Evolutionary conservation across 2,113 vertebrate genomes (phyloP).

Genomic region (Urocynchramus pylzowi): DNA sequence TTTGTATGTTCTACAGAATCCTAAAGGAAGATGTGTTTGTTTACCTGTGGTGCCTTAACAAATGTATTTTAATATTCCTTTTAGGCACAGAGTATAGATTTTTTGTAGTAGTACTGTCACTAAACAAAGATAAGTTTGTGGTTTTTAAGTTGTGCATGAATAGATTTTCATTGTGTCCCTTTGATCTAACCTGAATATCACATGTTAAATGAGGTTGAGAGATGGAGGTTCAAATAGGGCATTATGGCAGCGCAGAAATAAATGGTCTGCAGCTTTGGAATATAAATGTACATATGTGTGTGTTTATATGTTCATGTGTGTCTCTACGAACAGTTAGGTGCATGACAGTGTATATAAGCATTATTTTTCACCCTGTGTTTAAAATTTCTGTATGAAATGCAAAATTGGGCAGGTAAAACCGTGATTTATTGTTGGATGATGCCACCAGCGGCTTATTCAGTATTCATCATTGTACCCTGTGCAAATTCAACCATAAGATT

Average conservation of each 20-base stretch:
- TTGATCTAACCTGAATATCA: not conserved
- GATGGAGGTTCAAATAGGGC: not conserved
- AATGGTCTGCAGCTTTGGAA: not conserved
- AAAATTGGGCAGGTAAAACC: not conserved
- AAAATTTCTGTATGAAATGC: not conserved
- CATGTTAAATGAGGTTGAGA: rapidly evolving
- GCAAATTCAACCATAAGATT: not conserved
- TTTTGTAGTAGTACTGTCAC: not conserved
- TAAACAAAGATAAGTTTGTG: not conserved
- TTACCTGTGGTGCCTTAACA: not conserved
- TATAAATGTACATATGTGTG: not conserved
- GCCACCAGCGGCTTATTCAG: not conserved
- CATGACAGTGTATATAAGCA: not conserved
- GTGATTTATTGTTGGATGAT: not conserved
- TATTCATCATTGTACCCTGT: not conserved
- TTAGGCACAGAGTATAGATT: not conserved
- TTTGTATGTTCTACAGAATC: not conserved
- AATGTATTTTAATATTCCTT: not conserved
- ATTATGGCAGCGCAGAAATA: not conserved
- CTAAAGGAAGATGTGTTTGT: rapidly evolving
- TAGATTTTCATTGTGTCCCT: not conserved
- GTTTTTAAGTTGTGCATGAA: not conserved
- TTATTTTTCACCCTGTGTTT: not conserved
- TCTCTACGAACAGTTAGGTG: not conserved
- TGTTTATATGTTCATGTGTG: no score